A percentile compares a stretch with the other conserved stretches of the same genome.
Evolutionary conservation across 1,140 invertebrate genomes (phyloP).

Genomic region (Drosophila gunungcola): DNA sequence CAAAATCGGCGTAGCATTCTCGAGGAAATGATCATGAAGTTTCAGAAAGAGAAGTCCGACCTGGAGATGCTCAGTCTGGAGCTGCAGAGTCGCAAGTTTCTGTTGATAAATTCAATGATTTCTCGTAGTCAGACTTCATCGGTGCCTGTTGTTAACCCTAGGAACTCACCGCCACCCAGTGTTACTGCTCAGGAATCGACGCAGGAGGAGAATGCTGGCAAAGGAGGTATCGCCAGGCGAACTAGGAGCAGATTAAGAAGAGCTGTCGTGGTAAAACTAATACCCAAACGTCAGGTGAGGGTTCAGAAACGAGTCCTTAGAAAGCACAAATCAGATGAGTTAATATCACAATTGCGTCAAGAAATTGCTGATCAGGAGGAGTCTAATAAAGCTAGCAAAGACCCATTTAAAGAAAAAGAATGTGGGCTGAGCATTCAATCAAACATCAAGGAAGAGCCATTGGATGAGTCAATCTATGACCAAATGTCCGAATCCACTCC

Average conservation of each 20-base stretch:
- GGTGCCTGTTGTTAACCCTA: slow-evolving; percentile 3
- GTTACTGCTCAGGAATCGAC: background rate
- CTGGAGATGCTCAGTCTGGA: slow-evolving; percentile 66
- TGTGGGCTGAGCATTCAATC: background rate
- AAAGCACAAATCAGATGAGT: background rate
- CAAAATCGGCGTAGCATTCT: slow-evolving; percentile 71
- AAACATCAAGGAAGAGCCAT: background rate
- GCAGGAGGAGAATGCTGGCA: slow-evolving; percentile 1
- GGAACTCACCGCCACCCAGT: slow-evolving; percentile 12
- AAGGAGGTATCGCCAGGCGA: slow-evolving; percentile 1
- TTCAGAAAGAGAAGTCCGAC: slow-evolving; percentile 77
- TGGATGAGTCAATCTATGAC: background rate
- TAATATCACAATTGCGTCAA: background rate
- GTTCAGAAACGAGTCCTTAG: background rate
- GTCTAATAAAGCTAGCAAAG: background rate
- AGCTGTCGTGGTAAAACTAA: slow-evolving; percentile 8
- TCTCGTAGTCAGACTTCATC: slow-evolving; percentile 4
- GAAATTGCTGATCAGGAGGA: slow-evolving; percentile 3
- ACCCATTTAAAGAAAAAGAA: background rate
- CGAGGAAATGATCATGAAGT: slow-evolving; percentile 80
- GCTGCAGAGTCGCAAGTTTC: slow-evolving; percentile 73
- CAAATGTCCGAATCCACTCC: background rate
- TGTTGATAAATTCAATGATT: slow-evolving; percentile 59
- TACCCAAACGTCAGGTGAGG: slow-evolving; percentile 25
- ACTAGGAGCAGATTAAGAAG: slow-evolving; percentile 17